Evolutionary conservation across 2,888 invertebrate genomes (phyloP).

Genomic region (Norana najaformis): DNA sequence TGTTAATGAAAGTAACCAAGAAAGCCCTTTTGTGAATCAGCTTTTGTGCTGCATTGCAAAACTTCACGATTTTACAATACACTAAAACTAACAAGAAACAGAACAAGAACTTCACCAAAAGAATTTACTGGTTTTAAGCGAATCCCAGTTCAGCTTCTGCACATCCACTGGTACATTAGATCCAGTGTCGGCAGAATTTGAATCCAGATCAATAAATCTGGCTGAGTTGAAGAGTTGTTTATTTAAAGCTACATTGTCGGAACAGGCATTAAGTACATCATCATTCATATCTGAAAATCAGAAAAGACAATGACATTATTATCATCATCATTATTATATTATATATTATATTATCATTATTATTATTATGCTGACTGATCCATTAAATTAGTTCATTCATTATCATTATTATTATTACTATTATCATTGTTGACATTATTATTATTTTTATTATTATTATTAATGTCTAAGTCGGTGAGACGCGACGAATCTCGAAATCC

Average conservation of each 20-base stretch:
- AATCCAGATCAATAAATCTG: not conserved
- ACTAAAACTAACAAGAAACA: not conserved
- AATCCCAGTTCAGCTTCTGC: not conserved
- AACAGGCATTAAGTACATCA: not conserved
- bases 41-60: not conserved
- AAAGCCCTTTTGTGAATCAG: not conserved
- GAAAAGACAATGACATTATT: not conserved
- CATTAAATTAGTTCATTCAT: too few relatives aligned
- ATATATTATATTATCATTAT: not conserved
- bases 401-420: not conserved
- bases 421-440: not conserved
- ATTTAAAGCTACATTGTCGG: conserved; percentile 10
- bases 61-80: too few relatives aligned
- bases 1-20: not conserved
- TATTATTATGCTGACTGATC: not conserved
- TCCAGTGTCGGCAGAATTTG: not conserved
- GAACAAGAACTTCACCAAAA: not conserved
- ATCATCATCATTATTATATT: too few relatives aligned
- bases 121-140: not conserved
- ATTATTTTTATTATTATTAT: not conserved
- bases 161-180: not conserved
- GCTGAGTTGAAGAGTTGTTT: not conserved
- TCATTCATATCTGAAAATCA: conserved; percentile 19
- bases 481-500: too few relatives aligned
- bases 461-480: too few relatives aligned